Percentiles rank a stretch among this genome's conserved stretches.
phyloP scores from a whole-genome alignment of 2,113 vertebrate species.

The Brachypteracias leptosomus region DNA sequence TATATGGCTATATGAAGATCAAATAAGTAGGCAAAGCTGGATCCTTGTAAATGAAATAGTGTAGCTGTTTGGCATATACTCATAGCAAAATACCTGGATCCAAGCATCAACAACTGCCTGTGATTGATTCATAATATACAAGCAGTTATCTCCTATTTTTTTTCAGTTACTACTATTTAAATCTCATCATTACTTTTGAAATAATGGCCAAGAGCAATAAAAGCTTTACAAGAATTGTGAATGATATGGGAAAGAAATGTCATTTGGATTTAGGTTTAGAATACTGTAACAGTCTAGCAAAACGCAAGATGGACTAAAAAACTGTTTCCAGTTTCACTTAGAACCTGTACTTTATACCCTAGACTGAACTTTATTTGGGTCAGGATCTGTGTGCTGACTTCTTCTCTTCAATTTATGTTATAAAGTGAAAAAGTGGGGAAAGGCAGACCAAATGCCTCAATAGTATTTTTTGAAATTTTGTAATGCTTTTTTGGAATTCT shows the following conservation, averaged over 20 bases:
- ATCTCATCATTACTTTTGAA: neutral
- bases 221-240: neutral
- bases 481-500: neutral
- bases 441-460: neutral
- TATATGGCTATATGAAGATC: neutral
- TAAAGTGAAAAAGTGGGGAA: neutral
- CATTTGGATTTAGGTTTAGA: neutral
- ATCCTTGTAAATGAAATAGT: neutral
- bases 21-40: neutral
- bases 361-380: neutral
- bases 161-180: neutral
- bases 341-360: neutral
- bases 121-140: neutral
- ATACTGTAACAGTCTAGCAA: neutral
- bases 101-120: neutral
- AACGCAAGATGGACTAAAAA: neutral
- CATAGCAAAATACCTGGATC: neutral
- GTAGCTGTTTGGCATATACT: neutral
- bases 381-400: neutral
- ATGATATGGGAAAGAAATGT: neutral
- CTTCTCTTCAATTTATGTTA: neutral
- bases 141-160: neutral
- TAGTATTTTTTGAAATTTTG: neutral
- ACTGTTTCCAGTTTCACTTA: neutral
- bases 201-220: neutral